These are phyloP conservation scores for Lethrus apterus DNA, from an alignment of 1,140 invertebrate genomes.

Conservation along the genomic window DNA sequence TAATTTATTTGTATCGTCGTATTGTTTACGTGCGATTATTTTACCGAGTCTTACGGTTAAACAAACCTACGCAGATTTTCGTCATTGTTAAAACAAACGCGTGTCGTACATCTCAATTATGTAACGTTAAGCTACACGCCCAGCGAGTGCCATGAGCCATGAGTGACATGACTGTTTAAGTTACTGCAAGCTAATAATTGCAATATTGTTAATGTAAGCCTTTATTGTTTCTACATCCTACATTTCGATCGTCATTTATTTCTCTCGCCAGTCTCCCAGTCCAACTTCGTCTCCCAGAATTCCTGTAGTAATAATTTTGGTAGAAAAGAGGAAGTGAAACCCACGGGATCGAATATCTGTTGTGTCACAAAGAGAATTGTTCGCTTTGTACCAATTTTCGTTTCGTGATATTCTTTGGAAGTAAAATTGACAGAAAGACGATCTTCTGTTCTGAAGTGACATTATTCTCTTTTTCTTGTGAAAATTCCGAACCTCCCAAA, in stretches of 20 bases:
- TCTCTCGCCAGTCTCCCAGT: constrained; percentile 13
- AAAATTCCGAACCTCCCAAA: constrained; percentile 6
- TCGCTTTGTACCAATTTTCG: constrained; percentile 8
- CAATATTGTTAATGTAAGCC: too few relatives aligned
- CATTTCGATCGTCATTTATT: constrained; percentile 2
- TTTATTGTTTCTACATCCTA: constrained; percentile 16
- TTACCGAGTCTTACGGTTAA: too few relatives aligned
- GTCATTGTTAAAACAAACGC: too few relatives aligned
- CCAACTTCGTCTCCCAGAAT: constrained; percentile 13
- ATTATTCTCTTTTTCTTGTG: background rate
- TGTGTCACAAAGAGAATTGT: constrained; percentile 15
- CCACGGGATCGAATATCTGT: constrained; percentile 35
- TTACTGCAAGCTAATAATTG: too few relatives aligned
- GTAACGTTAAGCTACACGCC: too few relatives aligned
- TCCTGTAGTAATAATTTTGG: constrained; percentile 17
- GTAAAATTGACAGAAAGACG: background rate
- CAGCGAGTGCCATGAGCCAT: too few relatives aligned
- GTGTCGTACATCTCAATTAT: too few relatives aligned
- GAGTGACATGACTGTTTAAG: too few relatives aligned
- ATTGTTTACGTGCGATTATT: too few relatives aligned
- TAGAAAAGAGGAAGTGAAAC: constrained; percentile 29
- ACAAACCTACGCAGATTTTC: too few relatives aligned
- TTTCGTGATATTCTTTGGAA: constrained; percentile 11
- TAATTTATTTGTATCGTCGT: too few relatives aligned
- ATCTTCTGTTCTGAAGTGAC: background rate